These are phyloP conservation scores for Larimichthys crocea DNA, from an alignment of 2,113 vertebrate species.

Conservation along the genomic window DNA sequence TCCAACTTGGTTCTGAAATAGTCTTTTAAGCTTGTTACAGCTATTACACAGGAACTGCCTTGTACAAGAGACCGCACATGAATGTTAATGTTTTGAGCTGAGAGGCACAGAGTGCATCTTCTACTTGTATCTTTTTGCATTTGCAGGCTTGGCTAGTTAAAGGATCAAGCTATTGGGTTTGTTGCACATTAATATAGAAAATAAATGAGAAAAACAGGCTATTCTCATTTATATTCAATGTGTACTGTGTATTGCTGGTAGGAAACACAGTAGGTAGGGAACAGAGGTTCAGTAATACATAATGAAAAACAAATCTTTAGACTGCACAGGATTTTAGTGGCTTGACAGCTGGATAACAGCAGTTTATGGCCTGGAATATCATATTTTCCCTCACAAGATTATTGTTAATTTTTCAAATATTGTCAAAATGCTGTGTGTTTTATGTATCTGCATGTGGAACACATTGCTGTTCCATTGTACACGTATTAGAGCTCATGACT, in stretches of 20 bases:
- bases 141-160: constrained; percentile 10
- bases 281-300: neutral
- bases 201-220: neutral
- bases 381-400: neutral
- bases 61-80: constrained; percentile 15
- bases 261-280: neutral
- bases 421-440: neutral
- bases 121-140: neutral
- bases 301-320: neutral
- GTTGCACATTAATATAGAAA: neutral
- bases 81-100: constrained; percentile 18
- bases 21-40: constrained; percentile 32
- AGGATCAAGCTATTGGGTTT: neutral
- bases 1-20: constrained; percentile 9
- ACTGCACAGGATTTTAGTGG: neutral
- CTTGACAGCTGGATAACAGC: constrained; percentile 16
- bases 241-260: neutral
- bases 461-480: neutral
- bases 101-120: constrained; percentile 1
- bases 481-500: neutral
- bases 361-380: neutral
- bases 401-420: neutral
- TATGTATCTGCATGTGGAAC: neutral
- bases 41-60: constrained; percentile 24
- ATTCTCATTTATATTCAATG: neutral